Conservation (phyloP, 2,888 invertebrate genomes). For the Drosophila kokeensis region DNA sequence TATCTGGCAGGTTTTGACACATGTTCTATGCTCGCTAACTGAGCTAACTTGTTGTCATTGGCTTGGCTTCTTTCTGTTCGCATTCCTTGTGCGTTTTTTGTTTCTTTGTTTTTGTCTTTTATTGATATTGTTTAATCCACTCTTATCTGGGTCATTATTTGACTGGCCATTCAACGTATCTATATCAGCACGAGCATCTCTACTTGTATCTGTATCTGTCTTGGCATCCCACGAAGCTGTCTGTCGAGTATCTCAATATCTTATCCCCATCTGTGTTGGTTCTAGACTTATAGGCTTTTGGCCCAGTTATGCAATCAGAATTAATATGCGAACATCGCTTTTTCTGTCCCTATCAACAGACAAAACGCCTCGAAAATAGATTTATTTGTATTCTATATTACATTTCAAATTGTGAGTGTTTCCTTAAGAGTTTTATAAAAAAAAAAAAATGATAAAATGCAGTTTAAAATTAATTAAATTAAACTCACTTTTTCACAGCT, state of each 20-base stretch:
- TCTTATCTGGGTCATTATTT: constrained; percentile 73
- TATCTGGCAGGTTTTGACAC: constrained; percentile 45
- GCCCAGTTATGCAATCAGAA: background rate
- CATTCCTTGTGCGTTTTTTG: constrained; percentile 14
- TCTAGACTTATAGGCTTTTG: constrained; percentile 16
- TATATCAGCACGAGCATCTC: constrained; percentile 14
- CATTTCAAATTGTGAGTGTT: too few relatives aligned
- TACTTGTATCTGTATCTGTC: constrained; percentile 9
- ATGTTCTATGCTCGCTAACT: constrained; percentile 45
- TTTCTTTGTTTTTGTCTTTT: constrained; percentile 10
- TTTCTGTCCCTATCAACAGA: background rate
- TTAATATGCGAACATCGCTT: background rate
- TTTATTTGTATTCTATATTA: background rate
- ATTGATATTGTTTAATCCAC: constrained; percentile 54
- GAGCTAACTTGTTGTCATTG: constrained; percentile 31
- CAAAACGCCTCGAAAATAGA: background rate
- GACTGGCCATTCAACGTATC: constrained; percentile 48
- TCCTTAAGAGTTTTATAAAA: background rate
- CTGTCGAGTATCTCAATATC: constrained; percentile 34
- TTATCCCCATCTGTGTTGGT: constrained; percentile 22
- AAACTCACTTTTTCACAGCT: background rate
- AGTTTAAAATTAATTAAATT: background rate
- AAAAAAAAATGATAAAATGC: background rate
- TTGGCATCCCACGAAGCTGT: constrained; percentile 33
- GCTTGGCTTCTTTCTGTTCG: constrained; percentile 41